These are phyloP conservation scores for Drosophila falleni DNA, from an alignment of 2,888 invertebrate genomes.

Conservation along the genomic window DNA sequence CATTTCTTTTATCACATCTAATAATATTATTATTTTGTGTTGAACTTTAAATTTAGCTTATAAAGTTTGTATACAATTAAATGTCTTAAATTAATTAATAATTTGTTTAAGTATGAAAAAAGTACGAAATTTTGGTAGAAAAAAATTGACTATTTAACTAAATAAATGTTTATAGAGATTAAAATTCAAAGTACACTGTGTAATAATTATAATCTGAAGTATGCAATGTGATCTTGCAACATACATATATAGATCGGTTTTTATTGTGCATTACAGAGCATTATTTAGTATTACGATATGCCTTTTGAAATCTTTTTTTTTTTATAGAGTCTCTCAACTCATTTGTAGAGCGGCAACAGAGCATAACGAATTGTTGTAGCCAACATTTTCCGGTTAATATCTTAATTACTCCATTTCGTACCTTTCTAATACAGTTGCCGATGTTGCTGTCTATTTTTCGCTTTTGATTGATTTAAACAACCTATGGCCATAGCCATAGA, in stretches of 20 bases:
- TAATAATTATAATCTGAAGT: background rate
- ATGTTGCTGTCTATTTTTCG: slow-evolving; percentile 38
- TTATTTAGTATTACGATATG: background rate
- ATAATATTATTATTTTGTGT: background rate
- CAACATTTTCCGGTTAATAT: slow-evolving; percentile 29
- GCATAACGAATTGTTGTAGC: slow-evolving; percentile 40
- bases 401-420: slow-evolving; percentile 50
- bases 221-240: slow-evolving; percentile 1
- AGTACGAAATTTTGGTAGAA: no score
- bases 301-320: background rate
- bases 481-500: background rate
- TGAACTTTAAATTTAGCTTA: background rate
- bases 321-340: background rate
- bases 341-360: slow-evolving; percentile 11
- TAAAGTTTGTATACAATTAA: background rate
- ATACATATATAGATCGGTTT: slow-evolving; percentile 14
- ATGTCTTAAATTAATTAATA: no score
- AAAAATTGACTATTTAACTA: background rate
- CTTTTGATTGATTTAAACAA: slow-evolving; percentile 50
- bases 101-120: no score
- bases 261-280: slow-evolving; percentile 24
- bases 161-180: background rate
- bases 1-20: background rate
- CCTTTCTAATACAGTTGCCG: slow-evolving; percentile 62
- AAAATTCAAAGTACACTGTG: background rate